A percentile compares a stretch with the other conserved stretches of the same genome.
Conservation (phyloP, 2,797 vertebrate genomes). For the Dipus sagitta region DNA sequence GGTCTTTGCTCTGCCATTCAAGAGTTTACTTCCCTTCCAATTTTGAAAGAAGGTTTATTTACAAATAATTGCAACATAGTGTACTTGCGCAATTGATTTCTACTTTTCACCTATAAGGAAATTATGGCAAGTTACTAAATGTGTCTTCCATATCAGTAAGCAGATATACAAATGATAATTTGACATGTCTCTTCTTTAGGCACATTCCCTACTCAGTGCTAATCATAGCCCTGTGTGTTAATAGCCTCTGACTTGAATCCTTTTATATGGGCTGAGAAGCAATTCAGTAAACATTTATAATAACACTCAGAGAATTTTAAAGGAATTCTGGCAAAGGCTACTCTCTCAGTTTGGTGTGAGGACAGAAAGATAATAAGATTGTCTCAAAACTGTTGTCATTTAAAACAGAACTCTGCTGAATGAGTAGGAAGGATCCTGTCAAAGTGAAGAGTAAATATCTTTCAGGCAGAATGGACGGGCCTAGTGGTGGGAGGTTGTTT, state of each 20-base stretch:
- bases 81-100: neutral
- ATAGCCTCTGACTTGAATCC: neutral
- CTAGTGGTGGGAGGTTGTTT: neutral
- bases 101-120: neutral
- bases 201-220: neutral
- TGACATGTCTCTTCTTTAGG: neutral
- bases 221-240: neutral
- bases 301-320: neutral
- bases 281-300: neutral
- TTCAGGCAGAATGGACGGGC: neutral
- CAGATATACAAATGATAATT: neutral
- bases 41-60: neutral
- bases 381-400: neutral
- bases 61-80: neutral
- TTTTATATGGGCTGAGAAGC: neutral
- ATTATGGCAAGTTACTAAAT: neutral
- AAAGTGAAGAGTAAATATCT: neutral
- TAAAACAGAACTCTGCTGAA: neutral
- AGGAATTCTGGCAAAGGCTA: neutral
- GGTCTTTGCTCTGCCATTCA: neutral
- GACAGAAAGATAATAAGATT: neutral
- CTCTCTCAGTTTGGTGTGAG: neutral
- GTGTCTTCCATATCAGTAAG: neutral
- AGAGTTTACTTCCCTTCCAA: neutral
- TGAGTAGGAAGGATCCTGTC: neutral